These are phyloP conservation scores for Caenorhabditis sp. DNA, from an alignment of 2,888 invertebrate species.

Conservation along the genomic window DNA sequence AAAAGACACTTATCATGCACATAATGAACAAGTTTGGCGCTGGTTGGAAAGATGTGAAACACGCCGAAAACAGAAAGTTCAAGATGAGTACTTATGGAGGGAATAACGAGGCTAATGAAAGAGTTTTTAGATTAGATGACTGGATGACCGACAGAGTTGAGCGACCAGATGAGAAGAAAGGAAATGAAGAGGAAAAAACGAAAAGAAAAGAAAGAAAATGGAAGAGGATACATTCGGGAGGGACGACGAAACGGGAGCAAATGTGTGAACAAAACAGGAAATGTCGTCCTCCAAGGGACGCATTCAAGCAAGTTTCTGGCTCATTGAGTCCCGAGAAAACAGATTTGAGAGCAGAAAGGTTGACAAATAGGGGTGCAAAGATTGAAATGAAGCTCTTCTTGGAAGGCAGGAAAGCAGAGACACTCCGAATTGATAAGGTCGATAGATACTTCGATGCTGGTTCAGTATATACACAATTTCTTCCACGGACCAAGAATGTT, in stretches of 20 bases:
- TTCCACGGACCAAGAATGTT: no score
- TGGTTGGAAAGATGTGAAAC: background rate
- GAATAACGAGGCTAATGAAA: constrained; percentile 1
- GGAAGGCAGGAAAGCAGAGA: no score
- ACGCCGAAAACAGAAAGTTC: constrained; percentile 18
- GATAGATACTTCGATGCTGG: no score
- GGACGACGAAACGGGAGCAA: background rate
- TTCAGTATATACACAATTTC: no score
- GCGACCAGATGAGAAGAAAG: background rate
- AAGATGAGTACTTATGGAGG: background rate
- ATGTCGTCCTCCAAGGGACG: background rate
- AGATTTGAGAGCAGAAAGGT: no score
- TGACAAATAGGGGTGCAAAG: no score
- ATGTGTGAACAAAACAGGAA: constrained; percentile 4
- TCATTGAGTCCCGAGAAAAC: no score
- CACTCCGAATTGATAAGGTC: no score
- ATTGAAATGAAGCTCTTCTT: no score
- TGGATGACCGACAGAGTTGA: no score
- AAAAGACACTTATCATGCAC: constrained; percentile 43
- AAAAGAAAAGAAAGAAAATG: background rate
- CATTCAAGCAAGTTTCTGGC: constrained; percentile 5
- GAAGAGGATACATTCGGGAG: background rate
- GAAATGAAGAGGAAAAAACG: background rate
- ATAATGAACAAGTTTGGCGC: constrained; percentile 18
- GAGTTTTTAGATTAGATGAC: background rate